phyloP scores from a whole-genome alignment of 2,113 vertebrate species.

The Triplophysa siluroides region DNA sequence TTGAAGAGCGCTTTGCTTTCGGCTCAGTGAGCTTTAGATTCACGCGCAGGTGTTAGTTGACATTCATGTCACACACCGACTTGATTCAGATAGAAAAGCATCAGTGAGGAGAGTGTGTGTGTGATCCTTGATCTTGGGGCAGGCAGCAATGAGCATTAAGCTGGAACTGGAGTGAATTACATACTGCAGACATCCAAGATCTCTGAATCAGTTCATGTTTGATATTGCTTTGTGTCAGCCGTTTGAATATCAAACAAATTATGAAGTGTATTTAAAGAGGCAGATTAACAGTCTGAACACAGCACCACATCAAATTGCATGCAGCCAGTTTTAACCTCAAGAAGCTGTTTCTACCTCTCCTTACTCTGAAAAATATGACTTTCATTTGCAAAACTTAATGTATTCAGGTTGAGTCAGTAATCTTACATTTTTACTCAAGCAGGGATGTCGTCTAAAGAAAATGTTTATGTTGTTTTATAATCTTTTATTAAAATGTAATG shows the following conservation, averaged over 20 bases:
- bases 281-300: background rate
- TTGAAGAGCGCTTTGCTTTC: background rate
- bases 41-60: conserved; percentile 29
- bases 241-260: background rate
- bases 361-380: background rate
- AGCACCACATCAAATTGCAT: background rate
- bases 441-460: too few relatives aligned
- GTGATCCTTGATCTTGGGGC: conserved; percentile 19
- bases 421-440: too few relatives aligned
- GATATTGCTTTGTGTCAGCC: background rate
- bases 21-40: conserved; percentile 2
- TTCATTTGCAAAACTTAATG: too few relatives aligned
- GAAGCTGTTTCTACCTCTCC: too few relatives aligned
- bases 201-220: background rate
- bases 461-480: too few relatives aligned
- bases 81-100: conserved; percentile 4
- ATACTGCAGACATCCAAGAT: background rate
- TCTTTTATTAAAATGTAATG: too few relatives aligned
- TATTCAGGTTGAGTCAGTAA: too few relatives aligned
- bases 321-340: background rate
- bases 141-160: conserved; percentile 5
- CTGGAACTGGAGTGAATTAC: conserved; percentile 15
- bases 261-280: background rate
- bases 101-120: conserved; percentile 3
- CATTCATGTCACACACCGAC: conserved; percentile 23